phyloP scores from a whole-genome alignment of 2,797 vertebrate species.

The Myotis planiceps region DNA sequence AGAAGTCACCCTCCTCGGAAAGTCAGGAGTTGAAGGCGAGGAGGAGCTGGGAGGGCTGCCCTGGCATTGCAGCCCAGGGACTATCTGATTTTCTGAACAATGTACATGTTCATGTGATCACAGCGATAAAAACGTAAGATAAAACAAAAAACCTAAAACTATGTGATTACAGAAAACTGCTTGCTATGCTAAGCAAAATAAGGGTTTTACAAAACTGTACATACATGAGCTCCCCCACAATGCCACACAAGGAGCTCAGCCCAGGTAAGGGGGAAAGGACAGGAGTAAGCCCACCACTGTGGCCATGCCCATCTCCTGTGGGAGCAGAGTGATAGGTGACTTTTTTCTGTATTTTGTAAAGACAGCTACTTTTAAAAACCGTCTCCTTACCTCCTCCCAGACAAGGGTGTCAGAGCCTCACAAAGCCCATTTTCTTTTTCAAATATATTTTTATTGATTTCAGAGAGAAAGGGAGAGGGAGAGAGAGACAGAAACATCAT shows the following conservation, averaged over 20 bases:
- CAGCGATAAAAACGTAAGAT: neutral
- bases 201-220: neutral
- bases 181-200: neutral
- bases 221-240: neutral
- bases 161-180: constrained; percentile 4
- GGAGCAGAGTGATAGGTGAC: neutral
- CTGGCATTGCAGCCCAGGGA: neutral
- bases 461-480: neutral
- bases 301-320: neutral
- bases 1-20: neutral
- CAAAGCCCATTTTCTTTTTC: neutral
- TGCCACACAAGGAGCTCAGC: neutral
- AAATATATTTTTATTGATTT: neutral
- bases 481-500: neutral
- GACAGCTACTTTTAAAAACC: neutral
- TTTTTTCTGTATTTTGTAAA: neutral
- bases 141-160: constrained; percentile 6
- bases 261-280: neutral
- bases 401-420: neutral
- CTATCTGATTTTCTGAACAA: neutral
- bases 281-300: neutral
- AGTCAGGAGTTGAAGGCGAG: neutral
- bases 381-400: neutral
- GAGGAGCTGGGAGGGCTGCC: no score
- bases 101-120: neutral